phyloP scores from a whole-genome alignment of 2,113 vertebrate genomes.

The Atrichornis clamosus region DNA sequence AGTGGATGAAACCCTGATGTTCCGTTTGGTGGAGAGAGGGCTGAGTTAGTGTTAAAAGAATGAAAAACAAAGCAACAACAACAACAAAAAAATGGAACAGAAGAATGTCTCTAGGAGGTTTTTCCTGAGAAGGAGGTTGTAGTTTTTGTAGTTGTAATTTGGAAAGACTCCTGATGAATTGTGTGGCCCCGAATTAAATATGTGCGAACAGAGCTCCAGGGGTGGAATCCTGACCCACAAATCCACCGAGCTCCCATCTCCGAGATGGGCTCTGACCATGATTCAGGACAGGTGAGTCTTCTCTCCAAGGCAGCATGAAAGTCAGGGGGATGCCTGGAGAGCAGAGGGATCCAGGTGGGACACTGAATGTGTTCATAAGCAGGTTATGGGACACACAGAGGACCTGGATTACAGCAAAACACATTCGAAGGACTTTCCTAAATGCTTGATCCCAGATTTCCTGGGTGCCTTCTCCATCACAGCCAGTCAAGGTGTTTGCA shows the following conservation, averaged over 20 bases:
- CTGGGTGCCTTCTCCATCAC: not conserved
- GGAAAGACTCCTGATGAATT: not conserved
- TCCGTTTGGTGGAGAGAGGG: accelerated
- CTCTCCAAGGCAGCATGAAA: not conserved
- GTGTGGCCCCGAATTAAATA: accelerated
- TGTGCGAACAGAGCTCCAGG: not conserved
- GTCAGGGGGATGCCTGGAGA: not conserved
- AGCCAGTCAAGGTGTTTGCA: not conserved
- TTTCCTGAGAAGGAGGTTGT: not conserved
- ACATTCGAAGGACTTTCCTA: not conserved
- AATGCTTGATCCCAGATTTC: not conserved
- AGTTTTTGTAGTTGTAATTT: not conserved
- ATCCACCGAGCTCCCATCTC: not conserved
- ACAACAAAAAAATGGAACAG: not conserved
- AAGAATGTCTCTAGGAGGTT: not conserved
- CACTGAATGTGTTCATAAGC: accelerated
- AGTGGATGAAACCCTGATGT: not conserved
- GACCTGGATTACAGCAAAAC: not conserved
- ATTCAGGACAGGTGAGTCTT: not conserved
- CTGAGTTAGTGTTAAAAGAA: not conserved
- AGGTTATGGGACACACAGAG: not conserved
- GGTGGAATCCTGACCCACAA: not conserved
- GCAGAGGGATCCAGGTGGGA: not conserved
- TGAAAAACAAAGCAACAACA: not conserved
- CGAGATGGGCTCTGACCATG: accelerated